Base-by-base conservation (phyloP, 2,113 vertebrate species). In the Bubo bubo region DNA sequence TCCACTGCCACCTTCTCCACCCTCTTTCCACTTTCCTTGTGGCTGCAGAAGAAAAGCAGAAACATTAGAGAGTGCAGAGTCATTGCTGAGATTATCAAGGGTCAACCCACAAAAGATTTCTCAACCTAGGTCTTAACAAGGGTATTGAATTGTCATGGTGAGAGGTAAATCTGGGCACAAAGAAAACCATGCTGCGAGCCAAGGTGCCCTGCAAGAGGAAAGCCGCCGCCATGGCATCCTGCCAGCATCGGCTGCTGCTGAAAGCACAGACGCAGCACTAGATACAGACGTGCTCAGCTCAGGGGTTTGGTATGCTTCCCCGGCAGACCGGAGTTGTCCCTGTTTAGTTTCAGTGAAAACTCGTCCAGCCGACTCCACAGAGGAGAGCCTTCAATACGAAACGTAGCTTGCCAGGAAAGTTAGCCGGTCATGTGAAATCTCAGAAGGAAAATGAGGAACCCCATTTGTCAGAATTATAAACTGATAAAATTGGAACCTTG, bases 381-480 rank as follows among this genome's bases (percentile, higher is more conserved):
- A 76, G 35, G n/a, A 86, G 62, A 93, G 50, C 73, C 70, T 79
- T 91, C 91, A 64, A 39, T 49, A 58, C 3, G 4, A 52, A 74
- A n/a, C 0, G 2, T 28, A 55, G 73, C 79, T 68, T 95, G 96
- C 92, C 97, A 96, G 88, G 92, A 96, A 97, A 90, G 70, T 85
- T 56, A 68, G 76, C 62, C 14, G 8, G 37, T 85, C 79, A 73
- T 82, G 67, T 88, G 92, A 86, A 94, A 50, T 90, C 90, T 93
- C 88, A 88, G 85, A 86, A 82, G 88, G 58, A 96, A 96, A 95
- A 93, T 64, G 85, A 95, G 45, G 68, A 94, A 84, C 79, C 21
- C 47, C 64, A 76, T 76, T 93, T 94, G 88, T 94, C 77, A 93
- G 79, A 97, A 63, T 96, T 95, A 93, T 87, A 94, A 96, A 93